These are phyloP conservation scores for Wiebesia pumilae DNA, from an alignment of 1,140 invertebrate species.

Conservation along the genomic window DNA sequence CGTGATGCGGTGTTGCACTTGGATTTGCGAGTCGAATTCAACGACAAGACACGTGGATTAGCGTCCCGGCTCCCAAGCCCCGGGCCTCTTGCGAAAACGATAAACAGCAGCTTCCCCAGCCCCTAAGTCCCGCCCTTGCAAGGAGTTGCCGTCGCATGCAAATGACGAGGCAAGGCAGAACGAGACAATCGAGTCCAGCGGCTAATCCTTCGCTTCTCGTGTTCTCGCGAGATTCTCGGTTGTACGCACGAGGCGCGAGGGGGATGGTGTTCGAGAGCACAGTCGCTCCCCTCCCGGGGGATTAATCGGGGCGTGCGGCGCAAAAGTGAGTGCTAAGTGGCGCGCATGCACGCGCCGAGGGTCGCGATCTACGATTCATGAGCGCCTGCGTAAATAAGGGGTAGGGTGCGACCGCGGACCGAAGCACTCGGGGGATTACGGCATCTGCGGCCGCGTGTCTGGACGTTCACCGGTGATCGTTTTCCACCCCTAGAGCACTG, in stretches of 20 bases:
- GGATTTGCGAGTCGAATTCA: no score
- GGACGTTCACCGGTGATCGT: not conserved
- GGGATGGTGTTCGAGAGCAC: not conserved
- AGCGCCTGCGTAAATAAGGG: constrained; percentile 1
- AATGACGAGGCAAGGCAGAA: not conserved
- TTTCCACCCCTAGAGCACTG: not conserved
- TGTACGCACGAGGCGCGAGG: no score
- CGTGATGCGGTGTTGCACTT: no score
- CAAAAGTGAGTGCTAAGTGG: constrained; percentile 15
- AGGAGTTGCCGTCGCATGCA: not conserved
- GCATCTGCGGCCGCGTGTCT: not conserved
- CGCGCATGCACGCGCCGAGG: not conserved
- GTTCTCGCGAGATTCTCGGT: not conserved
- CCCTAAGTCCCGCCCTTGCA: no score
- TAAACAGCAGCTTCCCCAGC: not conserved
- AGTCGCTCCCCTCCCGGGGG: not conserved
- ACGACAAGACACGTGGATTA: no score
- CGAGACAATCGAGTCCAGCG: not conserved
- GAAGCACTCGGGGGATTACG: not conserved
- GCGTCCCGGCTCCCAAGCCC: not conserved
- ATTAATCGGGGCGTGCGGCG: constrained; percentile 4
- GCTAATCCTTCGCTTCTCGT: not conserved
- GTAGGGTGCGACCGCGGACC: not conserved
- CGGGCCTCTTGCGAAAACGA: not conserved
- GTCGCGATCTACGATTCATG: not conserved